Percentiles rank a stretch among this genome's conserved stretches.
Evolutionary conservation across 2,113 vertebrate genomes (phyloP).

Genomic region (Oxyura jamaicensis): DNA sequence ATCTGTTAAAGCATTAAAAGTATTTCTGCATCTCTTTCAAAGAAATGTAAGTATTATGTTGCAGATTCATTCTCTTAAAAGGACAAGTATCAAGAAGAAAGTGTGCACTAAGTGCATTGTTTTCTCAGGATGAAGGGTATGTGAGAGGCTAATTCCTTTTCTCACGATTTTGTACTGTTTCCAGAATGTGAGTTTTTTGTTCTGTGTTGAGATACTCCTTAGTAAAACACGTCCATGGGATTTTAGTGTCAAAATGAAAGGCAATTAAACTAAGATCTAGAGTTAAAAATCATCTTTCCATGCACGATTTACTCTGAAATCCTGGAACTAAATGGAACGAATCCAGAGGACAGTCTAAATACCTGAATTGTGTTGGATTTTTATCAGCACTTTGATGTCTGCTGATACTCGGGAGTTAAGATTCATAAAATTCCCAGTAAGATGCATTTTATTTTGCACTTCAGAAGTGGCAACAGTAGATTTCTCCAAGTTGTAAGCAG

Average conservation of each 20-base stretch:
- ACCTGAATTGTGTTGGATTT: background rate
- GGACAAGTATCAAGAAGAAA: background rate
- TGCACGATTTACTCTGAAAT: background rate
- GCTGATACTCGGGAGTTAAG: background rate
- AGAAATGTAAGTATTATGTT: background rate
- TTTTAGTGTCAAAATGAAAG: background rate
- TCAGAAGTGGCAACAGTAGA: background rate
- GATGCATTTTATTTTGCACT: background rate
- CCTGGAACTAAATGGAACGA: background rate
- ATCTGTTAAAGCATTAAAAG: background rate
- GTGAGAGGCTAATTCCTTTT: background rate
- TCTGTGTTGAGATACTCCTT: background rate
- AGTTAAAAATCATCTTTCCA: background rate
- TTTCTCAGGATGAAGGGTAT: background rate
- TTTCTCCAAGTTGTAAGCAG: background rate
- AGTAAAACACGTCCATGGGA: background rate
- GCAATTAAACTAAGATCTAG: background rate
- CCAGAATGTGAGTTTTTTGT: background rate
- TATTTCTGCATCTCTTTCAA: background rate
- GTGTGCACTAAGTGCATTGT: background rate
- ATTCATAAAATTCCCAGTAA: background rate
- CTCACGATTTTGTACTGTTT: background rate
- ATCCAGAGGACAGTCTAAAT: background rate
- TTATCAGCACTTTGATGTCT: background rate
- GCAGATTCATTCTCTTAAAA: background rate